These are phyloP conservation scores for Rhodophaea formosa DNA, from an alignment of 2,888 invertebrate species.

Conservation along the genomic window DNA sequence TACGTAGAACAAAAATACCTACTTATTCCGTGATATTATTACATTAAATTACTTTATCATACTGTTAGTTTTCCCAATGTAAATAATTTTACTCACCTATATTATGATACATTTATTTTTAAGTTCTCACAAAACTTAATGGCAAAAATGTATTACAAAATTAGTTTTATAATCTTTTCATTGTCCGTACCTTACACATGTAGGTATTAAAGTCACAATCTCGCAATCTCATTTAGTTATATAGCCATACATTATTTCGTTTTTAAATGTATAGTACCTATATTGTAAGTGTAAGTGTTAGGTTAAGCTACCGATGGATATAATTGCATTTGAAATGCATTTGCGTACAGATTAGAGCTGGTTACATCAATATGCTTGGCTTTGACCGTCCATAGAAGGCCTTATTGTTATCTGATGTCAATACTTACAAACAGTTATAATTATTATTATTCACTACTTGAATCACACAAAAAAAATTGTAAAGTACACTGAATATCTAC, in stretches of 20 bases:
- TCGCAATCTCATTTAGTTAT: constrained; percentile 34
- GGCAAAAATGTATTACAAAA: background rate
- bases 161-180: background rate
- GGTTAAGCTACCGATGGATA: constrained; percentile 32
- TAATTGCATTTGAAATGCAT: constrained; percentile 57
- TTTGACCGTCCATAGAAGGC: constrained; percentile 55
- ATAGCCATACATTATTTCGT: constrained; percentile 26
- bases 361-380: constrained; percentile 44
- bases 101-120: background rate
- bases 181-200: background rate
- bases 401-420: constrained; percentile 23
- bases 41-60: background rate
- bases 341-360: constrained; percentile 25
- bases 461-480: background rate
- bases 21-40: background rate
- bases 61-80: constrained; percentile 36
- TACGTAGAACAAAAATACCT: too few species aligned
- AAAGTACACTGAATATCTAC: too few species aligned
- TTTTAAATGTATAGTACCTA: constrained; percentile 30
- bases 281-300: constrained; percentile 27
- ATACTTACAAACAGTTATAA: background rate
- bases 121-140: background rate
- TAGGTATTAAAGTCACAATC: constrained; percentile 32
- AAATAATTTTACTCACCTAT: constrained; percentile 23
- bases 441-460: constrained; percentile 10